Evolutionary conservation across 2,888 invertebrate genomes (phyloP), one percentile per base, ranked within the genome.

Genomic region (Poecilobothrus nobilitatus): DNA sequence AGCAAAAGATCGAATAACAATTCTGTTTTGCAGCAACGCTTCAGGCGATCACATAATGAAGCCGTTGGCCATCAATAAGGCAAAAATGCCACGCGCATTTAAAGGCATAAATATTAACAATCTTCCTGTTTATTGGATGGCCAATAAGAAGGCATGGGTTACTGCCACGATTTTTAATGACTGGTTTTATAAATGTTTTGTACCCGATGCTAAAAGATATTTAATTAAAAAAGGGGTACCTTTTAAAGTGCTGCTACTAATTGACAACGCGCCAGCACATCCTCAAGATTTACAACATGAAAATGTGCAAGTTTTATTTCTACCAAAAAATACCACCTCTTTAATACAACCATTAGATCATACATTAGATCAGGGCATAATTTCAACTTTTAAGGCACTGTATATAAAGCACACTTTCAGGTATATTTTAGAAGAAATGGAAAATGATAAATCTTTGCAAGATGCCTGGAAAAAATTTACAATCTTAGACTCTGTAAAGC

Each of bases 21-120:
- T 77, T 18, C 62, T 76, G 68, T 71, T 76, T 9, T 73, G 76
- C 68, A 72, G 72, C 65, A 76, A 75, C 71, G 75, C 74, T 61
- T 73, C 74, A 70, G 76, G 76, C 41, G 73, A 75, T 70, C 72
- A 70, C 21, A 72, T 74, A 67, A 70, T 74, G 68, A 76, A 73
- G 71, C 74, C 75, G 44, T 68, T 77, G 68, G 68, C 76, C 53
- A 73, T 76, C 21, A 73, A 75, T 67, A 70, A 71, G 66, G 71
- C 74, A 20, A 64, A 70, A 64, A 75, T 72, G 64, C 74, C 74
- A 44, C 69, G 74, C 21, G 71, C 74, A n/a, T 69, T 76, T 68
- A 74, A 74, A 70, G 68, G 65, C 41, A 68, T 72, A 67, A 70
- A 73, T 69, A 74, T 74, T 66, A 70, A 71, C 53, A 69, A 69